A percentile compares a stretch with the other conserved stretches of the same genome.
phyloP scores from a whole-genome alignment of 2,888 invertebrate genomes.

The Drosophila robusta region DNA sequence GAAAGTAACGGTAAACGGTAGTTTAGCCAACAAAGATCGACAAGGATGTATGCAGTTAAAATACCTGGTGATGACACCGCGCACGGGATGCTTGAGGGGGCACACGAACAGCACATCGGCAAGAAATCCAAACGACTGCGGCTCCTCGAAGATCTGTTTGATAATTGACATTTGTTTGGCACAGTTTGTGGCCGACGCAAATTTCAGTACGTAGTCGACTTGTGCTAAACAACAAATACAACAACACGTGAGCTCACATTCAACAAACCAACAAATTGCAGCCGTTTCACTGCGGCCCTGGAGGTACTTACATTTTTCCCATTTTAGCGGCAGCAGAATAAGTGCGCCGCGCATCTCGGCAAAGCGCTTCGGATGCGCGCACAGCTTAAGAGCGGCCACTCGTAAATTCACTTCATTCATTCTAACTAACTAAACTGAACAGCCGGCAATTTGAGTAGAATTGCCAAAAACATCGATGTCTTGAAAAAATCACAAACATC shows the following conservation, averaged over 20 bases:
- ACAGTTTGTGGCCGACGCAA: slow-evolving; percentile 32
- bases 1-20: neutral
- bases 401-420: slow-evolving; percentile 63
- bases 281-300: neutral
- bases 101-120: slow-evolving; percentile 81
- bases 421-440: neutral
- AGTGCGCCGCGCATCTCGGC: slow-evolving; percentile 43
- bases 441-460: neutral
- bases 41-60: neutral
- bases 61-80: slow-evolving; percentile 84
- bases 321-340: slow-evolving; percentile 31
- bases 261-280: neutral
- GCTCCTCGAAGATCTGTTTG: slow-evolving; percentile 12
- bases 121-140: slow-evolving; percentile 61
- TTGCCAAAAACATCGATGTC: neutral
- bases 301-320: slow-evolving; percentile 46
- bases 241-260: neutral
- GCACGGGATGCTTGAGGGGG: slow-evolving; percentile 84
- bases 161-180: slow-evolving; percentile 38
- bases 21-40: slow-evolving; percentile 1
- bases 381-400: slow-evolving; percentile 50
- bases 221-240: slow-evolving; percentile 21
- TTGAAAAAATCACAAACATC: too few species aligned
- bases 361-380: slow-evolving; percentile 51
- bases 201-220: slow-evolving; percentile 29